phyloP scores from a whole-genome alignment of 2,797 vertebrate species.

The Spondyliosoma cantharus region DNA sequence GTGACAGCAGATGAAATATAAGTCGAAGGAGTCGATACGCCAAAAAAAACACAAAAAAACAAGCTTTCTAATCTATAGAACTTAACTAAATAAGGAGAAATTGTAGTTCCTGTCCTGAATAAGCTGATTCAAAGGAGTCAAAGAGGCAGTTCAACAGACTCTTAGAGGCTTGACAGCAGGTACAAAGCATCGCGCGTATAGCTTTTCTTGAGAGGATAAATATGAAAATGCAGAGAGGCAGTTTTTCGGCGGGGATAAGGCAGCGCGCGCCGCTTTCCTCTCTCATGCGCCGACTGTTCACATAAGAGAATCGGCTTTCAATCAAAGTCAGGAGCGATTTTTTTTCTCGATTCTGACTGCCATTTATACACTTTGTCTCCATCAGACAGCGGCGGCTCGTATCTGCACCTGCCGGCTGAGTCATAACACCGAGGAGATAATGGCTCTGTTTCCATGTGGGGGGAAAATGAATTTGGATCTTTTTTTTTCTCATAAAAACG shows the following conservation, averaged over 20 bases:
- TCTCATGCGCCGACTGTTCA: constrained; percentile 56
- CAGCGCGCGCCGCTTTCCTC: constrained; percentile 52
- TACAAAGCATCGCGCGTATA: constrained; percentile 62
- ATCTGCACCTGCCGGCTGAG: constrained; percentile 66
- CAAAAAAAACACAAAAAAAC: not conserved
- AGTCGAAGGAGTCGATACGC: constrained; percentile 25
- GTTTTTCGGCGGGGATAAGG: constrained; percentile 62
- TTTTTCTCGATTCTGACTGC: constrained; percentile 62
- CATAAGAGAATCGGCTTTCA: constrained; percentile 70
- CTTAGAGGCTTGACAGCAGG: constrained; percentile 65
- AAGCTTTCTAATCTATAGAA: constrained; percentile 19
- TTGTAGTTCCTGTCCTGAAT: constrained; percentile 31
- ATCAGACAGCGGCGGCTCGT: constrained; percentile 59
- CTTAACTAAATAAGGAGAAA: constrained; percentile 18
- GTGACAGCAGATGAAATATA: constrained; percentile 16
- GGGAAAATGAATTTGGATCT: constrained; percentile 45
- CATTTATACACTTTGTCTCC: constrained; percentile 68
- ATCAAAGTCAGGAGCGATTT: constrained; percentile 77
- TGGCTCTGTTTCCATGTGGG: constrained; percentile 43
- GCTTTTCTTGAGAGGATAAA: constrained; percentile 69
- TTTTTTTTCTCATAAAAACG: constrained; percentile 25
- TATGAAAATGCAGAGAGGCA: constrained; percentile 67
- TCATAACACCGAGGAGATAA: constrained; percentile 60
- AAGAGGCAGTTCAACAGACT: constrained; percentile 40
- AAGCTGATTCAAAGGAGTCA: constrained; percentile 41